Conservation (phyloP, 2,797 vertebrate genomes). For the Odontamblyopus rebecca region DNA sequence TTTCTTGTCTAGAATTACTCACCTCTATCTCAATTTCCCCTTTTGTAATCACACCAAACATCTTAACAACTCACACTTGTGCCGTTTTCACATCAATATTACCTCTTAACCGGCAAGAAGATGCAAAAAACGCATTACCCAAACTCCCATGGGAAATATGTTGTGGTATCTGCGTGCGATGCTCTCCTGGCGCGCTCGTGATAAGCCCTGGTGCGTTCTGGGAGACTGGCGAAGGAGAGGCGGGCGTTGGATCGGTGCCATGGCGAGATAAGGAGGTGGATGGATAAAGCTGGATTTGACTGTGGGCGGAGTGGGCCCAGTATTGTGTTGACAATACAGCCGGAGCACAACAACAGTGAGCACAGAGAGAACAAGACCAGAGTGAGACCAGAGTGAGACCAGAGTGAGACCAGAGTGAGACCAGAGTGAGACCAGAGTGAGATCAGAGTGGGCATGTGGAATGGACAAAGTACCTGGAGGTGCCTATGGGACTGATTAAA, state of each 20-base stretch:
- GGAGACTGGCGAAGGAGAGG: conserved; percentile 41
- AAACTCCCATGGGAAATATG: conserved; percentile 2
- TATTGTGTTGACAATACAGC: conserved; percentile 43
- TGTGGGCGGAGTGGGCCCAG: conserved; percentile 67
- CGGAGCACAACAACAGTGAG: background rate
- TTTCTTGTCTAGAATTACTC: no score
- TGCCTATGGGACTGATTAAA: no score
- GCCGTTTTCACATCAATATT: background rate
- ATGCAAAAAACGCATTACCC: conserved; percentile 7
- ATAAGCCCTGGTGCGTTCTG: conserved; percentile 29
- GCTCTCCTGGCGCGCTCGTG: conserved; percentile 15
- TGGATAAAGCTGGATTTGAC: conserved; percentile 60
- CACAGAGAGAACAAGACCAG: background rate
- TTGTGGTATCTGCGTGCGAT: background rate
- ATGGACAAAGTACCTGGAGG: background rate
- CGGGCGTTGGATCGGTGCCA: conserved; percentile 66
- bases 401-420: background rate
- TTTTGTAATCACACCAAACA: background rate
- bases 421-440: background rate
- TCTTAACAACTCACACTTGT: background rate
- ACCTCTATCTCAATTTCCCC: background rate
- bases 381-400: background rate
- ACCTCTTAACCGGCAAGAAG: conserved; percentile 13
- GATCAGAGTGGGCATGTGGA: background rate
- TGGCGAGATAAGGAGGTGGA: conserved; percentile 59